Conservation (phyloP, 1,140 invertebrate species). For the Drosophila ironensis region DNA sequence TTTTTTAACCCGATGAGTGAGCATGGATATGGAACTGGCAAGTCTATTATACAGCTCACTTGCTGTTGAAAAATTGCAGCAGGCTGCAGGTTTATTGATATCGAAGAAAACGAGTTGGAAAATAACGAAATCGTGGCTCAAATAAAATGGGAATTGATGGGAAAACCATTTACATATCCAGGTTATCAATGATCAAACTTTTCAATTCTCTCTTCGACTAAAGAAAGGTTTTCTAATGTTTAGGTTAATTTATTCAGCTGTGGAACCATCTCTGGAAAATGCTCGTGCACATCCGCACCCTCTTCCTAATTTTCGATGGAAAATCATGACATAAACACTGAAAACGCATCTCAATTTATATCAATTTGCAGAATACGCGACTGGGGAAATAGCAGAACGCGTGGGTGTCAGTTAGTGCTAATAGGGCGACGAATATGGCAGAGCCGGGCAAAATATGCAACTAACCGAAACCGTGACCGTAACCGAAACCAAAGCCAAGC, state of each 20-base stretch:
- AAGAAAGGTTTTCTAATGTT: too few species aligned
- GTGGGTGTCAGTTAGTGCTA: constrained; percentile 11
- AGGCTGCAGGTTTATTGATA: too few species aligned
- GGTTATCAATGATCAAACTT: too few species aligned
- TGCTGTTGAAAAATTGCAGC: constrained; percentile 32
- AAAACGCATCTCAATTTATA: constrained; percentile 73
- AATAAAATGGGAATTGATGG: not conserved
- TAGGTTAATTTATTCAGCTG: too few species aligned
- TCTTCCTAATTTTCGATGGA: not conserved
- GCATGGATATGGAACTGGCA: constrained; percentile 65
- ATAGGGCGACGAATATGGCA: constrained; percentile 39
- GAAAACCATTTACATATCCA: not conserved
- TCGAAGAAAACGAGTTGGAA: not conserved
- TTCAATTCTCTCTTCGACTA: too few species aligned
- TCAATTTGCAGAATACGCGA: constrained; percentile 49
- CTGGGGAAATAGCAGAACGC: not conserved
- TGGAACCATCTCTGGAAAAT: too few species aligned
- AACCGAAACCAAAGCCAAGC: too few species aligned
- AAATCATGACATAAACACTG: constrained; percentile 41
- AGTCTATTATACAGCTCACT: constrained; percentile 71
- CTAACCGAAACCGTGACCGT: constrained; percentile 51
- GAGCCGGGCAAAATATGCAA: constrained; percentile 12
- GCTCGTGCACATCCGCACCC: too few species aligned
- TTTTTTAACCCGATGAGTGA: constrained; percentile 37
- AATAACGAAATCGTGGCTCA: too few species aligned